Evolutionary conservation across 2,797 vertebrate species (phyloP), one percentile per base, ranked within the genome.

Genomic region (Columba guinea): DNA sequence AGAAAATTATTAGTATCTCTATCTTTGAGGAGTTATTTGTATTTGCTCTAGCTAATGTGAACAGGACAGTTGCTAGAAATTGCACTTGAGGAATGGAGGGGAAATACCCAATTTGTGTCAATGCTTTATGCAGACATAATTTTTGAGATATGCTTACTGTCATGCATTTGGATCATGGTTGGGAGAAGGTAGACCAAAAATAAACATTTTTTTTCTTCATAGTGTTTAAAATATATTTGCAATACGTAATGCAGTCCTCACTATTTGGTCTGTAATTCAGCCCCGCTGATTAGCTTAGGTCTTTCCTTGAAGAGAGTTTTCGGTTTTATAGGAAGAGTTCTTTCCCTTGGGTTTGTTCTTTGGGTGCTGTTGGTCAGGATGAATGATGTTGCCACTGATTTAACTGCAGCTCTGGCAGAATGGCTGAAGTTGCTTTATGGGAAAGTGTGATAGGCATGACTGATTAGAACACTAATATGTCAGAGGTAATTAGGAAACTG

Each of bases 381-480:
- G 11, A 39, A 23, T 9, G 53, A 13, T 79, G 37, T 20, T 74
- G 49, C 51, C 11, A 2, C 11, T 3, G 27, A 27, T 75, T 71
- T 18, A 62, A 9, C 41, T 34, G 46, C 49, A 64, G 14, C 52
- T 81, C 41, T 71, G 51, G 27, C 81, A 52, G n/a, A n/a, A 30
- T 3, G 13, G n/a, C 59, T 19, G 1, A 53, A 73, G 63, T 26
- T 60, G 28, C 48, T 71, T 74, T 37, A 17, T 68, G 67, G 46
- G 35, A 37, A 81, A 71, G 28, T 0, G 0, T 14, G 46, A 41
- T 85, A 79, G 8, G 67, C 21, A 3, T 87, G 59, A 51, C 34
- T n/a, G 48, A 78, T 71, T 64, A 90, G 32, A 92, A 39, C 34
- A 37, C 26, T 55, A 67, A 18, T 92, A 68, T 73, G 79, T 92